A percentile compares a stretch with the other conserved stretches of the same genome.
These are phyloP conservation scores for Drosophila limbata DNA, from an alignment of 2,888 invertebrate species.

Conservation along the genomic window DNA sequence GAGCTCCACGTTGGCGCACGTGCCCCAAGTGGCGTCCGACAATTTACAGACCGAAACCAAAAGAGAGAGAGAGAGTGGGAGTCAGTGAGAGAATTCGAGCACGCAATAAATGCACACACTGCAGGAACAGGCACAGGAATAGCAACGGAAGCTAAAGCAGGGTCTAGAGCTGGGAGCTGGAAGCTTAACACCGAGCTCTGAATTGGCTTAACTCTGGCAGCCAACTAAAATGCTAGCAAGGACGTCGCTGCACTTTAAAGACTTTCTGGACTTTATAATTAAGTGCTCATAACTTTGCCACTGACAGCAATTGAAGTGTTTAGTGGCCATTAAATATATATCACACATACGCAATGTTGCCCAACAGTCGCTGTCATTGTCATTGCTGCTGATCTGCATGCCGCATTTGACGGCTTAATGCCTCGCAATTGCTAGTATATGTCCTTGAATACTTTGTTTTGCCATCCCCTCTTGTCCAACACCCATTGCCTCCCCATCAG, in stretches of 20 bases:
- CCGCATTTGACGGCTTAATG: slow-evolving; percentile 57
- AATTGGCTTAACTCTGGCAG: slow-evolving; percentile 40
- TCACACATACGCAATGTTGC: slow-evolving; percentile 56
- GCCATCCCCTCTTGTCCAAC: too few relatives aligned
- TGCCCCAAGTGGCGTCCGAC: slow-evolving; percentile 52
- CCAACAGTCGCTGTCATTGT: neutral
- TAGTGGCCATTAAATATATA: slow-evolving; percentile 46
- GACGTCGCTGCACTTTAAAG: slow-evolving; percentile 57
- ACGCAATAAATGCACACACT: slow-evolving; percentile 56
- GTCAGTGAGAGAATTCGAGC: slow-evolving; percentile 4
- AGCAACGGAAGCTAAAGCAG: slow-evolving; percentile 4
- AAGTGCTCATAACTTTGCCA: slow-evolving; percentile 17
- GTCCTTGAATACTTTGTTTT: slow-evolving; percentile 59
- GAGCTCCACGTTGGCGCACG: slow-evolving; percentile 57
- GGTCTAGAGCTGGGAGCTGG: neutral
- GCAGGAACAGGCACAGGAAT: slow-evolving; percentile 22
- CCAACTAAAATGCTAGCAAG: slow-evolving; percentile 58
- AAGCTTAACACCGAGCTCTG: slow-evolving; percentile 2
- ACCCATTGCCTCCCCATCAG: too few relatives aligned
- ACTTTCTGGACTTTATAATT: neutral
- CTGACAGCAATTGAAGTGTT: slow-evolving; percentile 22
- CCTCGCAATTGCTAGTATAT: slow-evolving; percentile 37
- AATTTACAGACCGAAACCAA: slow-evolving; percentile 3
- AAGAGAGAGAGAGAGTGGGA: slow-evolving; percentile 2
- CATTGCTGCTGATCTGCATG: slow-evolving; percentile 14